Conservation (phyloP, 1,140 invertebrate species). For the Agrilus planipennis region DNA sequence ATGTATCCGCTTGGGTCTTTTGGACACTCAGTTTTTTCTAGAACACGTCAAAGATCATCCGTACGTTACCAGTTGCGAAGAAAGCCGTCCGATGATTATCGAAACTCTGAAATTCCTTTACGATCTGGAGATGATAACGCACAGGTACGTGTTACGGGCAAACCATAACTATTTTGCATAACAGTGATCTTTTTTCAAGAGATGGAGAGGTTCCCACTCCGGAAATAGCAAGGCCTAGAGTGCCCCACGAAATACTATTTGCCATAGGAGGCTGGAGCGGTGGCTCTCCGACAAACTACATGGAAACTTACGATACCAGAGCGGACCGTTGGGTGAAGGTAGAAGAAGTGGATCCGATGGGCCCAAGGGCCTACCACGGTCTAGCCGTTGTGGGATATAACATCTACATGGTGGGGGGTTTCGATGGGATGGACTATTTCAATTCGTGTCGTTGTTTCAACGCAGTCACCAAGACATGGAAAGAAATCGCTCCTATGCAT, state of each 20-base stretch:
- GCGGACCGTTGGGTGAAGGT: slow-evolving; percentile 47
- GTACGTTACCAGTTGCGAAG: slow-evolving; percentile 49
- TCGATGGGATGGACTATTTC: slow-evolving; percentile 52
- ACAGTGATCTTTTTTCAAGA: too few species aligned
- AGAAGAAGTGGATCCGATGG: slow-evolving; percentile 45
- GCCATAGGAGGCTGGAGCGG: slow-evolving; percentile 68
- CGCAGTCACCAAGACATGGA: slow-evolving; percentile 48
- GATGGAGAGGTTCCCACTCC: slow-evolving; percentile 49
- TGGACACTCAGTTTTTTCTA: slow-evolving; percentile 70
- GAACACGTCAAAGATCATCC: slow-evolving; percentile 54
- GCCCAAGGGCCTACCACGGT: slow-evolving; percentile 59
- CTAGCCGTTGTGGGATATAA: slow-evolving; percentile 50
- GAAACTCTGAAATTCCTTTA: slow-evolving; percentile 62
- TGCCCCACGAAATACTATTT: slow-evolving; percentile 58
- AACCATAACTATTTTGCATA: slow-evolving; percentile 1
- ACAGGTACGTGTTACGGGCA: too few species aligned
- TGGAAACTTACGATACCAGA: slow-evolving; percentile 67
- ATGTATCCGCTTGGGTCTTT: slow-evolving; percentile 67
- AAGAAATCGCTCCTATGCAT: slow-evolving; percentile 53
- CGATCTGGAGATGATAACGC: slow-evolving; percentile 56
- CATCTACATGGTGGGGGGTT: slow-evolving; percentile 60
- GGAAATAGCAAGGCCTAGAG: slow-evolving; percentile 48
- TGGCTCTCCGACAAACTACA: slow-evolving; percentile 54
- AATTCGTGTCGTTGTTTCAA: slow-evolving; percentile 53
- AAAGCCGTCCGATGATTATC: slow-evolving; percentile 57